Conservation (phyloP, 2,113 vertebrate species). For the Illadopsis cleaveri region DNA sequence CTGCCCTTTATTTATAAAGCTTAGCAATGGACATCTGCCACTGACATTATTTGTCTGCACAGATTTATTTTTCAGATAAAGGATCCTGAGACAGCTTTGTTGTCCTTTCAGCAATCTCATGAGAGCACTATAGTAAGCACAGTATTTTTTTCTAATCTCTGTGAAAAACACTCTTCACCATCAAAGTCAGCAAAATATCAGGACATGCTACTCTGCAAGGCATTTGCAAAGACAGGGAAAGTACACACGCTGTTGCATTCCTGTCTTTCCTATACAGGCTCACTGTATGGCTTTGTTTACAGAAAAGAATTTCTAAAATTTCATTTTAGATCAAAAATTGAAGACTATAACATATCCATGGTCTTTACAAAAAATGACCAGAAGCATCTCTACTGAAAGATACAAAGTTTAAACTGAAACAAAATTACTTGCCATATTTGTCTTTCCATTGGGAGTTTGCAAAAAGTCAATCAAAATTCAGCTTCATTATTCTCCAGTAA, state of each 20-base stretch:
- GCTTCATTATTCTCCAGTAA: neutral
- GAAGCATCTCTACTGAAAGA: neutral
- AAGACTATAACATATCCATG: neutral
- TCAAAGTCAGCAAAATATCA: neutral
- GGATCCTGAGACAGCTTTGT: neutral
- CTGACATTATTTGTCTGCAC: slow-evolving; percentile 13
- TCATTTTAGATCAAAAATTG: neutral
- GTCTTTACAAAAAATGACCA: neutral
- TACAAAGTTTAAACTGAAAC: neutral
- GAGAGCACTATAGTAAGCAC: neutral
- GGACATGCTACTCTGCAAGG: neutral
- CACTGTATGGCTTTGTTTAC: neutral
- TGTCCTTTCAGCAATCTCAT: neutral
- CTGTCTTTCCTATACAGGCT: neutral
- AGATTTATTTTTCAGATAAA: slow-evolving; percentile 41
- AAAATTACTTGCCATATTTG: neutral
- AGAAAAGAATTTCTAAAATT: neutral
- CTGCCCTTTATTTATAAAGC: slow-evolving; percentile 36
- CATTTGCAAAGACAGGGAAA: neutral
- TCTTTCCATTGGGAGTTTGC: neutral
- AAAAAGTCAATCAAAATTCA: neutral
- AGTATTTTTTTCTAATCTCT: neutral
- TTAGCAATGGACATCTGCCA: slow-evolving; percentile 5
- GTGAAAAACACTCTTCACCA: neutral
- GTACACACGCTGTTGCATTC: neutral